phyloP scores from a whole-genome alignment of 2,888 invertebrate genomes.

The Stegana nigrithorax region DNA sequence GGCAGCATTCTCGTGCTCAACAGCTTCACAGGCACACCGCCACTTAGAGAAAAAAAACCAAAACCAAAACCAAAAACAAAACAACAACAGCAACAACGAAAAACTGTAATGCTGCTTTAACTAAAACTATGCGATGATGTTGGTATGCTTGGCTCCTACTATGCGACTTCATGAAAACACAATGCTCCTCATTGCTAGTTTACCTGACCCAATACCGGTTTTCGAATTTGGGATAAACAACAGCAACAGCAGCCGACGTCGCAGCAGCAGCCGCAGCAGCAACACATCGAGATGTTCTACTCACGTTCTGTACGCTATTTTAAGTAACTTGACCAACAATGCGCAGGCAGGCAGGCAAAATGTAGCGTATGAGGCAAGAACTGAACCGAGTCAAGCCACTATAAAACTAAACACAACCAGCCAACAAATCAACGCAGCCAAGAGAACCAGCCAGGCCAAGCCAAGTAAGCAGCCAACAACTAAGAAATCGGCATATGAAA shows the following conservation, averaged over 20 bases:
- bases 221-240: constrained; percentile 56
- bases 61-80: constrained; percentile 41
- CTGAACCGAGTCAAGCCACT: neutral
- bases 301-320: constrained; percentile 48
- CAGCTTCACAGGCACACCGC: neutral
- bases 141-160: neutral
- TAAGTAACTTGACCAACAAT: constrained; percentile 45
- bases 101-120: neutral
- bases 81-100: constrained; percentile 17
- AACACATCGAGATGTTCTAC: neutral
- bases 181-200: neutral
- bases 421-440: neutral
- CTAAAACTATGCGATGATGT: constrained; percentile 4
- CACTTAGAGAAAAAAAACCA: too few relatives aligned
- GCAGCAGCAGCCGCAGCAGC: neutral
- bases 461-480: constrained; percentile 5
- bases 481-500: constrained; percentile 40
- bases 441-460: constrained; percentile 12
- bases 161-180: neutral
- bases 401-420: neutral
- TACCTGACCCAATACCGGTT: constrained; percentile 49
- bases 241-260: neutral
- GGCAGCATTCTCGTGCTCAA: neutral
- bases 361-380: neutral
- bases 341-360: constrained; percentile 36